Conservation (phyloP, 1,140 invertebrate genomes). For the Dufourea novaeangliae region DNA sequence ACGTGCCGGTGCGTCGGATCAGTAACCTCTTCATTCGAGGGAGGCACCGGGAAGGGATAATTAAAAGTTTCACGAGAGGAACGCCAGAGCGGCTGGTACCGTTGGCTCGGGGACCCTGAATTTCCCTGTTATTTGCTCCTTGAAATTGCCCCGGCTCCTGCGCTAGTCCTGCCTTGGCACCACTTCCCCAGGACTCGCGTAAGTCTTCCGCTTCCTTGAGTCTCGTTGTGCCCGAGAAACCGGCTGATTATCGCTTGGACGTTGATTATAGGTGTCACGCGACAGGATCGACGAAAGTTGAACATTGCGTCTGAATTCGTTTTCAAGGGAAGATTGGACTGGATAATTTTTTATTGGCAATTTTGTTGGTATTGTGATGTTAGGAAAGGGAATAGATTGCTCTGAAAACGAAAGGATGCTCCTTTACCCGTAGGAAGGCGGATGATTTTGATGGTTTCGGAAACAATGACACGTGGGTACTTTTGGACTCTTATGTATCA, state of each 20-base stretch:
- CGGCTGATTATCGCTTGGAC: conserved; percentile 30
- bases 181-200: neutral
- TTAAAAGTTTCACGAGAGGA: conserved; percentile 69
- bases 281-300: conserved; percentile 42
- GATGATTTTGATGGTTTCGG: too few species aligned
- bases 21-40: conserved; percentile 68
- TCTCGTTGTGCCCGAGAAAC: conserved; percentile 41
- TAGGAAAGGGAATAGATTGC: too few species aligned
- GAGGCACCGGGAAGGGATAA: conserved; percentile 67
- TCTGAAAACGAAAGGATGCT: too few species aligned
- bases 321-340: too few species aligned
- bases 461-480: too few species aligned
- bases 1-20: conserved; percentile 15
- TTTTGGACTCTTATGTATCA: too few species aligned
- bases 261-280: conserved; percentile 43
- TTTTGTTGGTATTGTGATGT: too few species aligned
- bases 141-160: conserved; percentile 22
- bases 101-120: conserved; percentile 25
- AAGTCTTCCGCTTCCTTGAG: conserved; percentile 27
- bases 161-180: neutral
- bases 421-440: too few species aligned
- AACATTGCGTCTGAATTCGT: too few species aligned
- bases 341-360: too few species aligned
- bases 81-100: conserved; percentile 22
- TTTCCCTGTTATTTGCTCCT: conserved; percentile 46